A percentile compares a stretch with the other conserved stretches of the same genome.
These are phyloP conservation scores for Timandra comae DNA, from an alignment of 2,888 invertebrate genomes.

Conservation along the genomic window DNA sequence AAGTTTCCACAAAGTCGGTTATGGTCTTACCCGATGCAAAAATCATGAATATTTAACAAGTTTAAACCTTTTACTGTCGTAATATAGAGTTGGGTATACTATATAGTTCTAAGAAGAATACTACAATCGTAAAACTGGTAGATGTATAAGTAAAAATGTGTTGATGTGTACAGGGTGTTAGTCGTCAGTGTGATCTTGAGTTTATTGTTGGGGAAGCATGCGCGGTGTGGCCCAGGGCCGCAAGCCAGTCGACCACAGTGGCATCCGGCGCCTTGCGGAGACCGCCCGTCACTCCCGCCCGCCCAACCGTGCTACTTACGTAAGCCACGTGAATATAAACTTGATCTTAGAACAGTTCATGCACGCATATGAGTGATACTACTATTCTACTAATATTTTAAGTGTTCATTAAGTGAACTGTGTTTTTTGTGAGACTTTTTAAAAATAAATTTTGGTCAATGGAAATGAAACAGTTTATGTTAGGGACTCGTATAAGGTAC, in stretches of 20 bases:
- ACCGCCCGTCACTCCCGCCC: conserved; percentile 34
- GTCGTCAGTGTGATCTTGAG: conserved; percentile 56
- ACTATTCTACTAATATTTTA: no score
- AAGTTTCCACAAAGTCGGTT: conserved; percentile 46
- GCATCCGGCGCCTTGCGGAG: conserved; percentile 46
- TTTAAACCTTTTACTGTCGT: conserved; percentile 4
- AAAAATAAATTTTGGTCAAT: no score
- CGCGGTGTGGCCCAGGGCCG: conserved; percentile 45
- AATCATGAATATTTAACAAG: conserved; percentile 57
- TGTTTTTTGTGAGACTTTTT: no score
- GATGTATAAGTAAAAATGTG: conserved; percentile 52
- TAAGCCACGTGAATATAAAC: conserved; percentile 48
- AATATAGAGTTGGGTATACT: no score
- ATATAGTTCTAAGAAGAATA: conserved; percentile 25
- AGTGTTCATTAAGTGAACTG: no score
- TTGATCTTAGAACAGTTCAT: conserved; percentile 18
- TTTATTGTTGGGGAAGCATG: conserved; percentile 62
- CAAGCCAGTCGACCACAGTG: conserved; percentile 40
- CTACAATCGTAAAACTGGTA: conserved; percentile 19
- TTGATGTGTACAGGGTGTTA: conserved; percentile 46
- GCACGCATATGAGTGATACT: conserved; percentile 17
- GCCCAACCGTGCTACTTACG: conserved; percentile 48
- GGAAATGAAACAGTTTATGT: no score
- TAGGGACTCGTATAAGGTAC: no score
- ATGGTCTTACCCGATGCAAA: conserved; percentile 48